These are phyloP conservation scores for Odontomyia ornata DNA, from an alignment of 2,888 invertebrate genomes.

Conservation along the genomic window DNA sequence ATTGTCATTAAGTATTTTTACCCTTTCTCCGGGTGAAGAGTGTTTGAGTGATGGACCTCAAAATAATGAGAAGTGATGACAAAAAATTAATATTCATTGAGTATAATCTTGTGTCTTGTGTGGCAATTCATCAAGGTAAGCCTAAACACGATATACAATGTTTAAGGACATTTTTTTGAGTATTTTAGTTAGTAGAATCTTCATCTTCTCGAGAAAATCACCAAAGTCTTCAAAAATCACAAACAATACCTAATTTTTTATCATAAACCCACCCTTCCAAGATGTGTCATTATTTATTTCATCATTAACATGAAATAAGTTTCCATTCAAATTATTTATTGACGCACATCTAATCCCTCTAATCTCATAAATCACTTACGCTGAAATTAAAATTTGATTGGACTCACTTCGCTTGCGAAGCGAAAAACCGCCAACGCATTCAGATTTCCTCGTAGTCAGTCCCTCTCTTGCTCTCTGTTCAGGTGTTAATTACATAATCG, in stretches of 20 bases:
- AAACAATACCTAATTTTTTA: too few species aligned
- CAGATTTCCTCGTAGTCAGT: neutral
- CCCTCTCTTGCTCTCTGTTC: neutral
- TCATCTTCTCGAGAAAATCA: too few species aligned
- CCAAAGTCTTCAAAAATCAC: too few species aligned
- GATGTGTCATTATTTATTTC: too few species aligned
- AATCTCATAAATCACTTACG: conserved; percentile 25
- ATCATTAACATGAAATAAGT: too few species aligned
- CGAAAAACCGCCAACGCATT: neutral
- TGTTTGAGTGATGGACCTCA: neutral
- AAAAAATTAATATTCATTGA: conserved; percentile 65
- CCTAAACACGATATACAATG: too few species aligned
- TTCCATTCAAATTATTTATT: conserved; percentile 2
- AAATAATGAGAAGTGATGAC: conserved; percentile 56
- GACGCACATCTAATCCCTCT: neutral
- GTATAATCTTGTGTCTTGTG: conserved; percentile 52
- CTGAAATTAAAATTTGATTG: conserved; percentile 12
- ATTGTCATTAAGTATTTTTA: neutral
- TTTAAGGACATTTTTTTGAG: too few species aligned
- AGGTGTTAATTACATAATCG: conserved; percentile 50
- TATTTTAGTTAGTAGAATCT: too few species aligned
- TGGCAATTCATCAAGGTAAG: too few species aligned
- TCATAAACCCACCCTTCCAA: too few species aligned
- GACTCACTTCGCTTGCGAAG: neutral
- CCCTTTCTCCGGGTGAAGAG: neutral